These are phyloP conservation scores for Catajapyx aquilonaris DNA, from an alignment of 1,140 invertebrate species.

Conservation along the genomic window DNA sequence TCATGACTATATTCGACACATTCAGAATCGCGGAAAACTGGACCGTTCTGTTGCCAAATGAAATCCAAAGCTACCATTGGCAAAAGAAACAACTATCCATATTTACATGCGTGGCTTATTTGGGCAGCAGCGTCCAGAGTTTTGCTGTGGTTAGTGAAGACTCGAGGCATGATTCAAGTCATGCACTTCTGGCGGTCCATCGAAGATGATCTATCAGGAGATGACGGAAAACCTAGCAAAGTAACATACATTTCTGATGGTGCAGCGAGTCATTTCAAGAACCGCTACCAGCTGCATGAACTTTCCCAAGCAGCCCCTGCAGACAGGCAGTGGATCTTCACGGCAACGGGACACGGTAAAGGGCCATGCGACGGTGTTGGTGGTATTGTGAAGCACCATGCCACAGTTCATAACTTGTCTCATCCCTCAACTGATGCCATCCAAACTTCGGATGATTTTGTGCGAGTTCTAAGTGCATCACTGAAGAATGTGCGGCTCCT, in stretches of 20 bases:
- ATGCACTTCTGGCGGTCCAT: not conserved
- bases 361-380: not conserved
- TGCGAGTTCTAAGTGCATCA: too few species aligned
- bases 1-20: not conserved
- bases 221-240: not conserved
- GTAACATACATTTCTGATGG: not conserved
- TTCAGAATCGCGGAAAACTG: not conserved
- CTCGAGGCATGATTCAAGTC: not conserved
- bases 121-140: not conserved
- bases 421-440: not conserved
- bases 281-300: not conserved
- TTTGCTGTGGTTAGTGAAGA: not conserved
- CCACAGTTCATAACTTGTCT: not conserved
- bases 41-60: not conserved
- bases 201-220: not conserved
- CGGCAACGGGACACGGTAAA: not conserved
- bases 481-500: too few species aligned
- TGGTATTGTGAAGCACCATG: not conserved
- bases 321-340: conserved; percentile 1
- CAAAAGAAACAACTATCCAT: not conserved
- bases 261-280: too few species aligned
- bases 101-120: not conserved
- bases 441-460: too few species aligned
- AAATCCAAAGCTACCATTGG: not conserved
- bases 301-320: not conserved